Evolutionary conservation across 2,113 vertebrate species (phyloP), one percentile per base, ranked within the genome.

Genomic region (Picathartes gymnocephalus): DNA sequence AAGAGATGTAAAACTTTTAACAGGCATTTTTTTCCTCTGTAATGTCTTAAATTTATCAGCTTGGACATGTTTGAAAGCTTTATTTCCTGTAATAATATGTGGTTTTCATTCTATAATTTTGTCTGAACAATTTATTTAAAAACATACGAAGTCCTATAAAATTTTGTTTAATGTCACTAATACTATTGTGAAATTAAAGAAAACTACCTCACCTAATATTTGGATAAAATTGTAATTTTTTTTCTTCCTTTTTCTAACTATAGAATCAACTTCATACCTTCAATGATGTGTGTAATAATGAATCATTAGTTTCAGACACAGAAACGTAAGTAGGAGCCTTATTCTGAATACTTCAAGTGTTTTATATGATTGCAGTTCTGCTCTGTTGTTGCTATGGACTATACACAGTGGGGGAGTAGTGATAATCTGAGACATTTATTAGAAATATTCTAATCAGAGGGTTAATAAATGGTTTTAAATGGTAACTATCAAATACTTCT

Each of bases 211-310:
- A 76, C 39, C 73, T 73, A 61, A 76, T 72, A 21, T 39, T 83
- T 33, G 39, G 72, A 80, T 57, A 66, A 73, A 72, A 65, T 83
- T 90, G 88, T 95, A 88, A 76, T 88, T 53, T 88, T 93, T 80
- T 88, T 64, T 94, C 70, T 97, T 73, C 97, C 50, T 97, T 89
- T 97, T 95, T 97, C 88, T 95, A 72, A 96, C 96, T 81, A 2
- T 96, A 99, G 99, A 99, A 99, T 97, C 99, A 99, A 95, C 98
- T 99, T 88, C 99, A 99, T 97, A 99, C 99, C 82, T 99, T 99
- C 97, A 99, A 99, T 85, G 99, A 99, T 94, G 99, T 99, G 96
- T 99, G 99, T 98, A 99, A 99, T 98, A 99, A 99, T 89, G 99
- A 99, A 97, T 99, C 99, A 31, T 98, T 99, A 97, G 99, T 99